phyloP scores from a whole-genome alignment of 1,140 invertebrate species.

The Macrobrachium rosenbergii region DNA sequence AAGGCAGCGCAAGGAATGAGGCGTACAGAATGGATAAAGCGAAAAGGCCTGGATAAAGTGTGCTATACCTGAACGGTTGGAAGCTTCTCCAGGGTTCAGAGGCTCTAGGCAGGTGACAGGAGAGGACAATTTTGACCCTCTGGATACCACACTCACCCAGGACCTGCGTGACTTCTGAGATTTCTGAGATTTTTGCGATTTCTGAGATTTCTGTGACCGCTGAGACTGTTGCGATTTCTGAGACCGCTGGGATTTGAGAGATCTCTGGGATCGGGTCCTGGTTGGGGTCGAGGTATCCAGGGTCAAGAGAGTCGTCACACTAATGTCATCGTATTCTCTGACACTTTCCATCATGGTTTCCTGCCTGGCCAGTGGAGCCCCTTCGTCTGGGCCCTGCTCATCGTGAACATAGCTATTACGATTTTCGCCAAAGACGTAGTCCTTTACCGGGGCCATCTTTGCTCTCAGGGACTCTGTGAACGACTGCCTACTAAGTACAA shows the following conservation, averaged over 20 bases:
- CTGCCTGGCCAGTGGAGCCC: constrained; percentile 72
- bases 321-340: constrained; percentile 82
- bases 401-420: neutral
- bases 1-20: no score
- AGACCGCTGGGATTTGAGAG: constrained; percentile 1
- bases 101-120: constrained; percentile 22
- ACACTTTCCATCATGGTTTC: constrained; percentile 58
- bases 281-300: constrained; percentile 34
- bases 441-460: neutral
- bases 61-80: constrained; percentile 1
- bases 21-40: no score
- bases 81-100: neutral
- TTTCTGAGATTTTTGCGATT: constrained; percentile 5
- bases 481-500: no score
- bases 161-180: constrained; percentile 23
- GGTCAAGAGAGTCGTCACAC: constrained; percentile 68
- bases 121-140: neutral
- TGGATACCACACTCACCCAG: constrained; percentile 25
- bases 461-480: no score
- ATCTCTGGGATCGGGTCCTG: constrained; percentile 9
- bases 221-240: neutral
- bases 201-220: constrained; percentile 6
- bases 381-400: constrained; percentile 73
- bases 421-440: neutral
- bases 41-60: no score